phyloP scores from a whole-genome alignment of 2,113 vertebrate genomes.

The Dryoscopus gambensis region DNA sequence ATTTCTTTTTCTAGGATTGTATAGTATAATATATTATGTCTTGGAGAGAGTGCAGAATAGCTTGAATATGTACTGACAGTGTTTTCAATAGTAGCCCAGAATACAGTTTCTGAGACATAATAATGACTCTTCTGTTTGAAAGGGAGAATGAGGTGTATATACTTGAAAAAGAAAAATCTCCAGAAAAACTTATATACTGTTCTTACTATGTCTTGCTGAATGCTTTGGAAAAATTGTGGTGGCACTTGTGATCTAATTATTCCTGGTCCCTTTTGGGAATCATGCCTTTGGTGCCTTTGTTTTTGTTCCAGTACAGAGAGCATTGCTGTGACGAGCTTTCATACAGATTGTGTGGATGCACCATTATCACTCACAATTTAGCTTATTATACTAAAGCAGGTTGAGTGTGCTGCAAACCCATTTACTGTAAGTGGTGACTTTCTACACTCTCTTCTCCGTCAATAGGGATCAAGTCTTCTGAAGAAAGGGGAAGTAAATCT shows the following conservation, averaged over 20 bases:
- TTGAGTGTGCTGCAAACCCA: background rate
- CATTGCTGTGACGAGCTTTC: background rate
- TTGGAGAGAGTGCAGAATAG: background rate
- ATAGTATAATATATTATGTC: background rate
- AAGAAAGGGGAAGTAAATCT: background rate
- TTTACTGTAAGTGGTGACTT: background rate
- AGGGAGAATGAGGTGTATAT: background rate
- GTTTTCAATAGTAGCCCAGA: background rate
- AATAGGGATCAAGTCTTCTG: background rate
- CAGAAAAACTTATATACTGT: background rate
- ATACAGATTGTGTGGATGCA: background rate
- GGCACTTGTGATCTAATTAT: background rate
- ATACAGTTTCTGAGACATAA: background rate
- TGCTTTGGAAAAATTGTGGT: background rate
- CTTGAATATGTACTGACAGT: background rate
- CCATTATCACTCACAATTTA: background rate
- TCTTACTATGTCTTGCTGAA: background rate
- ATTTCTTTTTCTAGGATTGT: background rate
- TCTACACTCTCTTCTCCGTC: background rate
- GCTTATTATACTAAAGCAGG: background rate
- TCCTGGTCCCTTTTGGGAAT: background rate
- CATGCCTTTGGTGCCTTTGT: background rate
- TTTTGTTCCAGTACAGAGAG: background rate
- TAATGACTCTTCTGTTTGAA: background rate
- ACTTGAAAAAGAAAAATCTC: background rate